Percentiles rank a stretch among this genome's conserved stretches.
Conservation (phyloP, 2,888 invertebrate species). For the Drosophila anomalipes region DNA sequence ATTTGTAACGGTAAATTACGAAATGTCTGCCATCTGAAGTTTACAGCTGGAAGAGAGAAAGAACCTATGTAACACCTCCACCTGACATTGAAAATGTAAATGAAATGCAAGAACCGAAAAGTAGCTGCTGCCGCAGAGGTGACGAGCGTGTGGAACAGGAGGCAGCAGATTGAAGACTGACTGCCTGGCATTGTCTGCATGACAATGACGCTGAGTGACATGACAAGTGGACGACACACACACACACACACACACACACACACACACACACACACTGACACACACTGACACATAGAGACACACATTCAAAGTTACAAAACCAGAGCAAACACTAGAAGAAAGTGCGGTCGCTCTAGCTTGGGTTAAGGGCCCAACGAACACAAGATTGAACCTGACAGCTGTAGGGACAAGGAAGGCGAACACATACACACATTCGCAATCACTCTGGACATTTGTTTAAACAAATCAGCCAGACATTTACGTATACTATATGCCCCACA, state of each 20-base stretch:
- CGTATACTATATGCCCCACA: slow-evolving; percentile 30
- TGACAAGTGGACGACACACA: slow-evolving; percentile 77
- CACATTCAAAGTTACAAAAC: slow-evolving; percentile 50
- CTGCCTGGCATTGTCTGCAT: slow-evolving; percentile 64
- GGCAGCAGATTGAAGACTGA: slow-evolving; percentile 44
- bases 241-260: slow-evolving; percentile 24
- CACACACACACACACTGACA: slow-evolving; percentile 34
- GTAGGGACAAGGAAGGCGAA: slow-evolving; percentile 55
- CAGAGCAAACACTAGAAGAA: slow-evolving; percentile 64
- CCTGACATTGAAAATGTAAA: slow-evolving; percentile 62
- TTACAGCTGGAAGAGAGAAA: slow-evolving; percentile 10
- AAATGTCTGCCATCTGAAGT: slow-evolving; percentile 61
- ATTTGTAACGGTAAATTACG: slow-evolving; percentile 76
- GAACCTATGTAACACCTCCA: slow-evolving; percentile 3
- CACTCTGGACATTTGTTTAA: slow-evolving; percentile 52
- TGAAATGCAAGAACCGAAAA: slow-evolving; percentile 53
- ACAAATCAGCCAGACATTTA: slow-evolving; percentile 63
- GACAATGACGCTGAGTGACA: slow-evolving; percentile 78
- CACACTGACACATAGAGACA: slow-evolving; percentile 17
- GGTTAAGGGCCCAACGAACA: slow-evolving; percentile 52
- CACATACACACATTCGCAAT: slow-evolving; percentile 10
- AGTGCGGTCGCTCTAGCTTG: slow-evolving; percentile 51
- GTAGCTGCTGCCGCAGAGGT: slow-evolving; percentile 3
- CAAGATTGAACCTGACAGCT: slow-evolving; percentile 74
- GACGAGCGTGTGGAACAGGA: background rate